Evolutionary conservation across 2,888 invertebrate genomes (phyloP), one percentile per base, ranked within the genome.

Genomic region (Erebia palarica): DNA sequence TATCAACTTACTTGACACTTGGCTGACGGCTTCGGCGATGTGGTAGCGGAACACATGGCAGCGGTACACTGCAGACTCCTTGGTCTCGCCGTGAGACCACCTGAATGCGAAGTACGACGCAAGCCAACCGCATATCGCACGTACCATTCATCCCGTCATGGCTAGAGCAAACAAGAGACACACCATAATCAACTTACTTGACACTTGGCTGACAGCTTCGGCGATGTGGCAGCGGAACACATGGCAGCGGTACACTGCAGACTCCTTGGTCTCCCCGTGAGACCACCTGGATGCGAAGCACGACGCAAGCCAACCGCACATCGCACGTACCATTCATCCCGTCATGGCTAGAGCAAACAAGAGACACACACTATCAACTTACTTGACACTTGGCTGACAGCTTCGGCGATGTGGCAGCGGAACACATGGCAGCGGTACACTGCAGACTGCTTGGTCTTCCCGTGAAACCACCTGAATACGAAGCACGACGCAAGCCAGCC

Each of bases 371-470:
- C 4, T 1, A 27, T 21, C 14, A 2, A 93, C 94, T 94, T 85
- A 96, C 96, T 95, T 79, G 96, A 96, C 64, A 96, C 96, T 87
- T 96, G 95, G 72, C 94, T 95, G 83, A 99, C 98, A 53, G 98
- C 98, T 87, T 99, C 98, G 44, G 97, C 96, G 84, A 98, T 97
- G 86, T 98, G 97, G 90, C 99, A 99, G 72, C 98, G 95, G 92
- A 21, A 99, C 21, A 21, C 21, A 21, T 21, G 21, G 21, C 21
- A 21, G 21, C 21, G 21, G 3, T 21, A 21, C 49, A 49, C 10
- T 42, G 42, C 42, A 9, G 42, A 42, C 42, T 49, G 3, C 5
- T 49, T 9, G 14, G 49, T 49, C 49, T 49, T 4, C 9, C 47
- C 11, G 49, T 14, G 11, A 49, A 42, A 21, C 21, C 21, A 21